Evolutionary conservation across 2,113 vertebrate species (phyloP), one percentile per base, ranked within the genome.

Genomic region (Trichomycterus rosablanca): DNA sequence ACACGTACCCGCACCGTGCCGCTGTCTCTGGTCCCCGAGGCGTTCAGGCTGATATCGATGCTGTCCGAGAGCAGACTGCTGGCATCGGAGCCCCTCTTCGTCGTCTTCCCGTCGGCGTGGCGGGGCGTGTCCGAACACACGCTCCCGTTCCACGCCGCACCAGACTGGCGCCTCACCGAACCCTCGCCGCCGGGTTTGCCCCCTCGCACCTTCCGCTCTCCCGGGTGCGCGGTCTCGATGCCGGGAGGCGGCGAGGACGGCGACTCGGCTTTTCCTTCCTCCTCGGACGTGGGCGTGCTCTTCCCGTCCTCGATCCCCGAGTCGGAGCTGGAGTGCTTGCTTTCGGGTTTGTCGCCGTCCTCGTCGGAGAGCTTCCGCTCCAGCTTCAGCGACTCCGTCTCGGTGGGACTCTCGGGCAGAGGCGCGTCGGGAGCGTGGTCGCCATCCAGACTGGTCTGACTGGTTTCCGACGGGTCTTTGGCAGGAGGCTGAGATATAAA

Each of bases 1-100:
- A n/a, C n/a, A n/a, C n/a, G n/a, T n/a, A n/a, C n/a, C n/a, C n/a
- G n/a, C n/a, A n/a, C 68, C 1, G 90, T 90, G 14, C 86, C 84
- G 0, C 59, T 83, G 70, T 91, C 90, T 73, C 83, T 92, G 85
- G 76, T 87, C 0, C 84, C 73, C 0, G 90, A 91, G 62, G 93
- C 35, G 24, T 86, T 88, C 46, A 73, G 46, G 60, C 67, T 73
- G 15, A 89, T 79, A 76, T 94, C 93, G 81, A 87, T 77, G 75
- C 83, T 93, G 66, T 93, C 93, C 0, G 55, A 58, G 0, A n/a
- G 0, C 88, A 92, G 3, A 77, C 89, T 96, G 46, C 87, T 82
- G 0, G 82, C 78, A 42, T 90, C 87, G 0, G 92, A 95, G 76
- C 84, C 76, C 45, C 84, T 79, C n/a, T 89, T 88, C 53, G 81